Percentiles rank a stretch among this genome's conserved stretches.
These are phyloP conservation scores for Tetranychus piercei DNA, from an alignment of 2,888 invertebrate species.

Conservation along the genomic window DNA sequence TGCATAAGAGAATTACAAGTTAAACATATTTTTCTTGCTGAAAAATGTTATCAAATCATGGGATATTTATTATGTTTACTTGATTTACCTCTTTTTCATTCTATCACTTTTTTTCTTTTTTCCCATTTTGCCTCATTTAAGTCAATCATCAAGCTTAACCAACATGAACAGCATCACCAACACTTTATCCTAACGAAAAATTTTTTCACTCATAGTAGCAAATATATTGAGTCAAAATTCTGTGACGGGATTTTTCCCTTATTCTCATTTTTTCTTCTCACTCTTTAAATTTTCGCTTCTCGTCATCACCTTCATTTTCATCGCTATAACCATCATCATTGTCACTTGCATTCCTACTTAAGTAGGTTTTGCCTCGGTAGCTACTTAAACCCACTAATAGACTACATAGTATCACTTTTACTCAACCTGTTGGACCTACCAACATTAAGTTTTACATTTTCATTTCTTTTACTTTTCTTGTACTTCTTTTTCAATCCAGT, in stretches of 20 bases:
- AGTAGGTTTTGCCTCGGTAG: not conserved
- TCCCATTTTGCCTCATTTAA: not conserved
- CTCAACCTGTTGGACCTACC: not conserved
- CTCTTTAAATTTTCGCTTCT: not conserved
- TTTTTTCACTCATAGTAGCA: not conserved
- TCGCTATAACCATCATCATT: not conserved
- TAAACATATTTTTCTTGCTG: not conserved
- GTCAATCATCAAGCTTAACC: not conserved
- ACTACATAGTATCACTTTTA: too few species aligned
- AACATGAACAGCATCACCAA: not conserved
- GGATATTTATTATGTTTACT: not conserved
- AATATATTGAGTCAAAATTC: not conserved
- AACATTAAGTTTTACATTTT: not conserved
- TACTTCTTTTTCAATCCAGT: not conserved
- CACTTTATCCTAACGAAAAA: not conserved
- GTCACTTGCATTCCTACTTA: not conserved
- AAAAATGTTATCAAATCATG: not conserved
- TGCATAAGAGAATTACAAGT: not conserved
- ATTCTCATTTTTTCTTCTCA: not conserved
- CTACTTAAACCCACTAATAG: not conserved
- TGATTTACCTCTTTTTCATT: not conserved
- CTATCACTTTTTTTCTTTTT: not conserved
- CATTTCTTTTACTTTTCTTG: not conserved
- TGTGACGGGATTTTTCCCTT: not conserved
- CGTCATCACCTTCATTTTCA: not conserved